Percentiles rank a stretch among this genome's conserved stretches.
Conservation (phyloP, 2,888 invertebrate species). For the Drosophila bunnanda region DNA sequence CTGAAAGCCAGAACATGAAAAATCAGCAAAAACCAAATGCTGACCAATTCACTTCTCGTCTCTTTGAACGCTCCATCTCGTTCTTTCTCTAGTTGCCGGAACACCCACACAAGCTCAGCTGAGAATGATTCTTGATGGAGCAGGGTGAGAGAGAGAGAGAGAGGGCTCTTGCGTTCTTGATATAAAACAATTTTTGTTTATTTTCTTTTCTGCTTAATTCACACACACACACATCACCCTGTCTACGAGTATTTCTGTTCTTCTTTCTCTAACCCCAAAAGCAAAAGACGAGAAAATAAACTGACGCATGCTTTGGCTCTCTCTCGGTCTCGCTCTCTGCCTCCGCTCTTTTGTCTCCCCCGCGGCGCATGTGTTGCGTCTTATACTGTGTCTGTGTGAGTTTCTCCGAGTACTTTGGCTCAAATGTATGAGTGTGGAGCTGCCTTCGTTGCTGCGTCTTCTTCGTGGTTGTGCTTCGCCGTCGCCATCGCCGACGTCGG, state of each 20-base stretch:
- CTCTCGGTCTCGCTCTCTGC: conserved; percentile 49
- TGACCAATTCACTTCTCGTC: conserved; percentile 53
- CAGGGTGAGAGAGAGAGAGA: conserved; percentile 15
- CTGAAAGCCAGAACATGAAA: conserved; percentile 44
- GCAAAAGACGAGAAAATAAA: conserved; percentile 22
- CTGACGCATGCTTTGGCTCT: conserved; percentile 42
- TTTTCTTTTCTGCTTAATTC: conserved; percentile 67
- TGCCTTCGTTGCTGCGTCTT: conserved; percentile 45
- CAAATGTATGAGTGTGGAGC: conserved; percentile 41
- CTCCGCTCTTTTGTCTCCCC: conserved; percentile 26
- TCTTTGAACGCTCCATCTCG: conserved; percentile 13
- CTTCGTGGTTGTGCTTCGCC: conserved; percentile 53
- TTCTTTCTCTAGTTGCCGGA: neutral
- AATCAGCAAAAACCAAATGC: conserved; percentile 36
- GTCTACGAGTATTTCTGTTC: conserved; percentile 47
- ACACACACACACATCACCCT: conserved; percentile 16
- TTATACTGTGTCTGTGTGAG: conserved; percentile 41
- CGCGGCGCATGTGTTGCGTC: conserved; percentile 73
- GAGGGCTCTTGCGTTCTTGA: conserved; percentile 39
- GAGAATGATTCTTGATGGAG: conserved; percentile 65
- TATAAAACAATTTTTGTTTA: conserved; percentile 70
- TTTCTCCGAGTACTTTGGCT: conserved; percentile 17
- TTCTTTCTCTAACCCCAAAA: conserved; percentile 45
- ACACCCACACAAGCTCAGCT: conserved; percentile 67
- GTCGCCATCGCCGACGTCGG: conserved; percentile 50